Conservation (phyloP, 2,113 vertebrate species). For the Gorilla gorilla region DNA sequence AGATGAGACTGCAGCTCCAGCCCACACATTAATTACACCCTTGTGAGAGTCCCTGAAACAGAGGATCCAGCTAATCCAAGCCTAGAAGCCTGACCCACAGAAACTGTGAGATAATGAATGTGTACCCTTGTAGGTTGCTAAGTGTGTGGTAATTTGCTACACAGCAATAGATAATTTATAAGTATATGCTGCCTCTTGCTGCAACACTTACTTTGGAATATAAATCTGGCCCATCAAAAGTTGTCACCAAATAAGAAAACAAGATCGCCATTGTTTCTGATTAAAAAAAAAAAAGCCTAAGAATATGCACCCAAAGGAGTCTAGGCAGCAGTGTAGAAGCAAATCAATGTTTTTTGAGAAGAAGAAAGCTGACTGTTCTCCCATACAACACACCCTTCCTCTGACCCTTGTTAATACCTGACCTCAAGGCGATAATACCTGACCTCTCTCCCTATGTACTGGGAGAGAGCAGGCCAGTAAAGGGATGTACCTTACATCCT, state of each 20-base stretch:
- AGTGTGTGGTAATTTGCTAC: neutral
- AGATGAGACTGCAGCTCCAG: neutral
- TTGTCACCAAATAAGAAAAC: neutral
- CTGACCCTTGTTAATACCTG: neutral
- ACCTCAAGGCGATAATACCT: neutral
- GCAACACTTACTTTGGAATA: neutral
- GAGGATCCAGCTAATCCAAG: neutral
- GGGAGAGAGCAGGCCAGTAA: neutral
- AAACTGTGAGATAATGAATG: neutral
- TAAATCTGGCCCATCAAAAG: neutral
- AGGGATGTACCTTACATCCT: neutral
- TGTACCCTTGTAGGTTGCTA: neutral
- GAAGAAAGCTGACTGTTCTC: neutral
- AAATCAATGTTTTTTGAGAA: neutral
- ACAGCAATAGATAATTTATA: neutral
- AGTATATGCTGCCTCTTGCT: neutral
- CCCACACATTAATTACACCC: neutral
- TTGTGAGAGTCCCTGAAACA: neutral
- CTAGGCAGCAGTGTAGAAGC: neutral
- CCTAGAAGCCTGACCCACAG: neutral
- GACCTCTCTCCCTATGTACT: too few relatives aligned
- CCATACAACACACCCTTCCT: fast-evolving
- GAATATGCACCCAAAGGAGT: neutral
- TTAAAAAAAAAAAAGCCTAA: neutral
- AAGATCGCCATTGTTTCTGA: neutral